Evolutionary conservation across 2,113 vertebrate genomes (phyloP), one percentile per base, ranked within the genome.

Genomic region (Perca schrenkii): DNA sequence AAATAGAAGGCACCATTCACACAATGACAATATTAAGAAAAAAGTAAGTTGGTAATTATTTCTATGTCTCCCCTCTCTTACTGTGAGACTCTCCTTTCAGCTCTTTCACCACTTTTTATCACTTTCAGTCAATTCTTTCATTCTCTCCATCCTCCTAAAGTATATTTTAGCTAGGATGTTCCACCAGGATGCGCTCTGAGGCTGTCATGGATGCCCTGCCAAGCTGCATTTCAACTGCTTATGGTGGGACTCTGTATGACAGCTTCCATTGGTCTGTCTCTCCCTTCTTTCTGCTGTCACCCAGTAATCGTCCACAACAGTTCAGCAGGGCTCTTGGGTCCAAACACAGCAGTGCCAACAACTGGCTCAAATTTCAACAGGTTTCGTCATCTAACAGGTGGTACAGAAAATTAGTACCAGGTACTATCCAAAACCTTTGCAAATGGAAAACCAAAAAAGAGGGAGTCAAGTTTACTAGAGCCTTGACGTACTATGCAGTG

Each of bases 81-180:
- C 57, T 53, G 19, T 8, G 1, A 67, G 71, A 22, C 8, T 80
- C 40, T 63, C 60, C 40, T 43, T 10, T 11, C n/a, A 43, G 66
- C 70, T 66, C 34, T 58, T 43, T 61, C 46, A 36, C 67, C 52
- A 34, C 74, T 75, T 58, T 52, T 52, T 36, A 72, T 80, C 70
- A 66, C 63, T 79, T 74, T 60, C 61, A 57, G n/a, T 84, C 58
- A 72, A 54, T 71, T 57, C 53, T 69, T 66, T 15, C 15, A 15
- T 65, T 46, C 31, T 60, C 74, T 25, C 25, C 25, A 6, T 46
- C 62, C 62, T 68, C 63, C 19, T 58, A 43, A 74, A 82, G 46
- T 86, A 65, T 76, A 64, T 86, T 82, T 88, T 79, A 79, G 80
- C 56, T 1, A 4, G 61, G 77, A 53, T 74, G 87, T 83, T 90